Evolutionary conservation across 2,888 invertebrate genomes (phyloP), one percentile per base, ranked within the genome.

Genomic region (Mythimna albipuncta): DNA sequence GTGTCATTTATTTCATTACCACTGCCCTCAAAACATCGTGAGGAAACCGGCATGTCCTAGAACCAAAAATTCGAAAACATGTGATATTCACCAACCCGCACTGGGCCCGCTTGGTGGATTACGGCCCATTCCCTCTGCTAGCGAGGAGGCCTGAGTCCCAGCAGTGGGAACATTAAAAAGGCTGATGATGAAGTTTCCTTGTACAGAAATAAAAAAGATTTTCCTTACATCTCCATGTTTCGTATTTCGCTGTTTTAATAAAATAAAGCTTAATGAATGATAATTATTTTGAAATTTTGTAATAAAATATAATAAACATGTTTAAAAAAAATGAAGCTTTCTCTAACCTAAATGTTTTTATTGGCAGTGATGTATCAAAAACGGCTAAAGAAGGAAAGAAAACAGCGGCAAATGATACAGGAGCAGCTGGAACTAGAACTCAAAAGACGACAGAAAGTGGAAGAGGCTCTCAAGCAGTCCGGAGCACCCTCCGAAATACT

Each of bases 301-400:
- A 26, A 26, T 26, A 26, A 26, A 26, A 26, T 26, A 26, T 26
- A 26, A 26, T 26, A n/a, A n/a, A n/a, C n/a, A 26, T 26, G 26
- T 26, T 26, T 26, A 26, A 26, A 26, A 26, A 26, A 26, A 26
- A 26, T 26, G 26, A 26, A 44, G 11, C n/a, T 16, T 9, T 6
- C 6, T 9, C 0, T 71, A 72, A 79, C 26, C 2, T 52, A 10
- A 16, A 6, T 26, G 2, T 64, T 65, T 74, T 32, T 84, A 76
- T 80, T 85, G 82, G 78, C 97, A 99, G 99, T 98, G 81, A 96
- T 98, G 92, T 98, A 98, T 94, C 99, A 99, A 94, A 99, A 99
- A 93, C 97, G 99, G 79, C 97, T 99, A 95, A 98, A 99, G 96
- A 98, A 98, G 89, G 99, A 99, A 92, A 97, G 98, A 85, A 97